A percentile compares a stretch with the other conserved stretches of the same genome.
Evolutionary conservation across 2,797 vertebrate species (phyloP).

Genomic region (Microctenopoma stevenorrisi): DNA sequence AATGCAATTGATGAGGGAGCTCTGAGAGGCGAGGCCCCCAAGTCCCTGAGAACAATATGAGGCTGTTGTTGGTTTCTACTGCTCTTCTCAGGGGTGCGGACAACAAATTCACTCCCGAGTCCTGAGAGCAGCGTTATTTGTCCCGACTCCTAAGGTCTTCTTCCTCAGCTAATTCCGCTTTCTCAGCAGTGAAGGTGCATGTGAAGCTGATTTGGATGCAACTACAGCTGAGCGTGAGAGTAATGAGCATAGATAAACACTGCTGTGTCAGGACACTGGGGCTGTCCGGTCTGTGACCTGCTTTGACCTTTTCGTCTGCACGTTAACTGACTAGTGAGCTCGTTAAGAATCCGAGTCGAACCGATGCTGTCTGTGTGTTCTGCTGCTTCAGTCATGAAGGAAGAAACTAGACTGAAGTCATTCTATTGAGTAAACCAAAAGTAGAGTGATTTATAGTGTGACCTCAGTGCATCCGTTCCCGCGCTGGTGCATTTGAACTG

Average conservation of each 20-base stretch:
- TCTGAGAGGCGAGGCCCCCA: conserved; percentile 34
- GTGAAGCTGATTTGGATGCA: conserved; percentile 7
- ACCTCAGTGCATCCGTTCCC: conserved; percentile 2
- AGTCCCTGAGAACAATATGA: conserved; percentile 27
- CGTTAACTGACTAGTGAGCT: conserved; percentile 62
- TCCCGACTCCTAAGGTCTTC: neutral
- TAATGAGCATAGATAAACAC: conserved; percentile 15
- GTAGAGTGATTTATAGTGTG: conserved; percentile 19
- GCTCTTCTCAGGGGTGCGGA: conserved; percentile 11
- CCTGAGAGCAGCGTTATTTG: conserved; percentile 4
- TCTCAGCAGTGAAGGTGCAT: neutral
- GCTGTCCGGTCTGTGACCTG: conserved; percentile 10
- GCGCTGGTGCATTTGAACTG: neutral
- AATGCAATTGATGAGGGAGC: conserved; percentile 64
- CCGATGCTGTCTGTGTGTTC: conserved; percentile 33
- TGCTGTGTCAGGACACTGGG: conserved; percentile 14
- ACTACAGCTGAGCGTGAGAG: neutral
- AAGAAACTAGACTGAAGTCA: conserved; percentile 9
- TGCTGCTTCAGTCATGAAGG: conserved; percentile 33
- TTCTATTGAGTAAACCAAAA: conserved; percentile 22
- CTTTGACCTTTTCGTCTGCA: conserved; percentile 43
- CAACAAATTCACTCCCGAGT: conserved; percentile 13
- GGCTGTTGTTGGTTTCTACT: conserved; percentile 10
- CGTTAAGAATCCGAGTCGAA: conserved; percentile 29
- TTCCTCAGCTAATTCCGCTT: conserved; percentile 25